Base-by-base conservation (phyloP, 2,797 vertebrate species). In the Sebastes iracundus region DNA sequence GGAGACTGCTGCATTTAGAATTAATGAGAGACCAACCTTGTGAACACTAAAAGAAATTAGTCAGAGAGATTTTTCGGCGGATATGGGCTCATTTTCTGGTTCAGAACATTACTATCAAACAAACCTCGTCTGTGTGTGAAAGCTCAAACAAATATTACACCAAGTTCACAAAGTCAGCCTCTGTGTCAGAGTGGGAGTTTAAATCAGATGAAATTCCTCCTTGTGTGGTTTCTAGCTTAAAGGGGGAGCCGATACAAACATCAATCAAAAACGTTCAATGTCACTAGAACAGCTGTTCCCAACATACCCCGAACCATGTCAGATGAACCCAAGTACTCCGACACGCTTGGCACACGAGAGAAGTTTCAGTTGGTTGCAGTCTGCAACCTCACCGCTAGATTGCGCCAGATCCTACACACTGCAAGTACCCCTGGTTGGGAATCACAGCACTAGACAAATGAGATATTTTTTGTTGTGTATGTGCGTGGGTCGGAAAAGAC, bases 1-100 rank as follows among this genome's bases (percentile, higher is more conserved):
- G 1, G 56, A 79, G 63, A 77, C 82, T n/a, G 72, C 76, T 72
- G 79, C 75, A 77, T 83, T 80, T 61, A 74, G 56, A 83, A 87
- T 89, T 80, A 89, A 88, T 87, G 79, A 90, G 80, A 83, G 59
- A 82, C 72, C 75, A 83, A 90, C 80, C 75, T 79, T 83, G 88
- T 62, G 81, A 87, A 80, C 83, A 67, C 65, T 80, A 49, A 65
- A 38, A 75, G 52, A 87, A 89, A 88, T 88, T 76, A 87, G 75
- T 75, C 75, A 22, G 64, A 73, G 65, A 86, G 63, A 65, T 65
- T 81, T 86, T 87, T 84, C 28, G 82, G 69, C 42, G 1, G 71
- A 74, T 86, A 80, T 68, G 64, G 68, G 79, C 81, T 81, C 75
- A 87, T 91, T 92, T 88, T 82, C 77, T 87, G 84, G 33, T 87